A percentile compares a stretch with the other conserved stretches of the same genome.
These are phyloP conservation scores for Trypoxylus dichotomus DNA, from an alignment of 1,140 invertebrate genomes.

Conservation along the genomic window DNA sequence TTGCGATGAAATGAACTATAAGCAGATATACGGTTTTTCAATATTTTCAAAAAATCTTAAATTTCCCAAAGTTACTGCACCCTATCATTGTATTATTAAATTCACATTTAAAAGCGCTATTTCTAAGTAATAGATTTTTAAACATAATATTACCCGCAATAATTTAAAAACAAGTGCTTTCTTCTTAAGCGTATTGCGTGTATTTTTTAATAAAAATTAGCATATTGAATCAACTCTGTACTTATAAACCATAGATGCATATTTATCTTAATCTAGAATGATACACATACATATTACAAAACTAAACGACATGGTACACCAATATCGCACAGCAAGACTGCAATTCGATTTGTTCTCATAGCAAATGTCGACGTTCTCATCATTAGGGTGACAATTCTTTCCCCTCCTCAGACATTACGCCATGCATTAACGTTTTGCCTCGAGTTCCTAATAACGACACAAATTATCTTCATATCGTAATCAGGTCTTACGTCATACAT, in stretches of 20 bases:
- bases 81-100: too few relatives aligned
- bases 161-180: not conserved
- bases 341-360: not conserved
- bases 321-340: not conserved
- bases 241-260: too few relatives aligned
- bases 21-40: too few relatives aligned
- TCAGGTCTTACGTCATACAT: not conserved
- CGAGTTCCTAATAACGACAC: not conserved
- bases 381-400: not conserved
- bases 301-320: not conserved
- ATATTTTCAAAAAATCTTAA: too few relatives aligned
- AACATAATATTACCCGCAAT: too few relatives aligned
- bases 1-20: too few relatives aligned
- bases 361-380: not conserved
- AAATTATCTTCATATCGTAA: not conserved
- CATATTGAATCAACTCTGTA: not conserved
- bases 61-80: too few relatives aligned
- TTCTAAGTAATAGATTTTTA: too few relatives aligned
- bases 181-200: not conserved
- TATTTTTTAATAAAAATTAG: not conserved
- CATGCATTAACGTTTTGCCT: not conserved
- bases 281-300: not conserved
- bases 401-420: not conserved
- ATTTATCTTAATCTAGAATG: not conserved
- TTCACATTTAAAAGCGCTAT: too few relatives aligned